Base-by-base conservation (phyloP, 1,140 invertebrate genomes). In the Halyomorpha halys region DNA sequence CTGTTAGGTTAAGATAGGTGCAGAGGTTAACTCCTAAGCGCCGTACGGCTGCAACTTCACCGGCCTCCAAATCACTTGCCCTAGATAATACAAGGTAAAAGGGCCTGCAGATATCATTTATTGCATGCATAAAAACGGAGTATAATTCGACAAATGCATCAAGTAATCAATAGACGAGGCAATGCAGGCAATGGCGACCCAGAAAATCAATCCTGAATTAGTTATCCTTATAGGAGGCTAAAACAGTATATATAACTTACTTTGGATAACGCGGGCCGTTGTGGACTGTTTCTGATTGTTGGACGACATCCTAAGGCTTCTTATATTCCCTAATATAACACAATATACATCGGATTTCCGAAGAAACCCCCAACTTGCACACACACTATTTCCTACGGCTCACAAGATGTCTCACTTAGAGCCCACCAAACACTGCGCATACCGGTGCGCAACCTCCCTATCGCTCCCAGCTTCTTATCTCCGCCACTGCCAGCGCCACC, bases 211-310 rank as follows among this genome's bases (percentile, higher is more conserved):
- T 66, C 65, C 44, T 59, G 25, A 60, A 60, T 60, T 21, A 59
- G 14, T 59, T 19, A 27, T 15, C 51, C 62, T 39, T 39, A 39
- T 1, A 25, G 27, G 34, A 34, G 61, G 54, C 44, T 30, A 63
- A 63, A 53, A 19, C 15, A 59, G 61, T 49, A 63, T 54, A 30
- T 25, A 44, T 30, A 44, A 77, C 82, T 85, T 81, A 86, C 84
- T 84, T 84, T 85, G 84, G 69, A 85, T 81, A 72, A 85, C 81
- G 74, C 84, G 82, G 69, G 86, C 84, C 73, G 83, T 85, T 69
- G 84, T 84, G 69, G 83, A 83, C 73, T 84, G 76, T 77, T 86
- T 86, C 74, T 79, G 79, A 69, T 78, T 80, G 69, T 80, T 80
- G 73, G 80, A 78, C 69, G 79, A 80, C 78, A 80, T 81, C 74